These are phyloP conservation scores for human DNA, from an alignment of 2,113 vertebrate genomes.

Conservation along the genomic window DNA sequence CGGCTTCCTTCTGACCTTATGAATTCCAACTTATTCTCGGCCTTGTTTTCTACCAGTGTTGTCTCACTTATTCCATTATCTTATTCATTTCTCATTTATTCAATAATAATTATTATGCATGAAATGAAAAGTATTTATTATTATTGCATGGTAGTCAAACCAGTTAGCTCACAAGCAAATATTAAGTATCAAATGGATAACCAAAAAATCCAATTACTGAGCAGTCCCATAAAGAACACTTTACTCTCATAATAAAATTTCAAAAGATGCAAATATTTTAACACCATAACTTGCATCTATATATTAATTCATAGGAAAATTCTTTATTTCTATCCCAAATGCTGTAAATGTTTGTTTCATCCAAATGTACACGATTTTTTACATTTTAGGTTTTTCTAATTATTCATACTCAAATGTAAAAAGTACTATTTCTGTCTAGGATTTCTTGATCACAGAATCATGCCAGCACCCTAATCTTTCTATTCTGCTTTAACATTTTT, in stretches of 20 bases:
- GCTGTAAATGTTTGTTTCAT: not conserved
- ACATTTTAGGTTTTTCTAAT: not conserved
- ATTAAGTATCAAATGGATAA: not conserved
- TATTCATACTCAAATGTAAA: not conserved
- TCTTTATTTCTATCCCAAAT: not conserved
- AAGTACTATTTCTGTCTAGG: not conserved
- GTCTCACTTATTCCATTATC: not conserved
- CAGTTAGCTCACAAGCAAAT: not conserved
- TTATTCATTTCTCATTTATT: not conserved
- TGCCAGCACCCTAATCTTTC: not conserved
- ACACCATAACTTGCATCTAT: not conserved
- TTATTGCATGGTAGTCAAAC: not conserved
- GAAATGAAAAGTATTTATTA: not conserved
- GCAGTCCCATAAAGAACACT: not conserved
- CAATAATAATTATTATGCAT: not conserved
- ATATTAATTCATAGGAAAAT: not conserved
- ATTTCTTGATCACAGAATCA: not conserved
- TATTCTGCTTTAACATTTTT: not conserved
- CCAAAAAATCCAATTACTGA: not conserved
- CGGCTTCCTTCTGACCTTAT: conserved; percentile 33
- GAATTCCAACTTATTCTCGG: not conserved
- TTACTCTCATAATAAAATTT: not conserved
- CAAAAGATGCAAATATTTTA: not conserved
- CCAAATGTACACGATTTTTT: not conserved
- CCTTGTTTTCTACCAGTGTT: not conserved